Evolutionary conservation across 2,113 vertebrate genomes (phyloP).

Genomic region (Garra rufa): DNA sequence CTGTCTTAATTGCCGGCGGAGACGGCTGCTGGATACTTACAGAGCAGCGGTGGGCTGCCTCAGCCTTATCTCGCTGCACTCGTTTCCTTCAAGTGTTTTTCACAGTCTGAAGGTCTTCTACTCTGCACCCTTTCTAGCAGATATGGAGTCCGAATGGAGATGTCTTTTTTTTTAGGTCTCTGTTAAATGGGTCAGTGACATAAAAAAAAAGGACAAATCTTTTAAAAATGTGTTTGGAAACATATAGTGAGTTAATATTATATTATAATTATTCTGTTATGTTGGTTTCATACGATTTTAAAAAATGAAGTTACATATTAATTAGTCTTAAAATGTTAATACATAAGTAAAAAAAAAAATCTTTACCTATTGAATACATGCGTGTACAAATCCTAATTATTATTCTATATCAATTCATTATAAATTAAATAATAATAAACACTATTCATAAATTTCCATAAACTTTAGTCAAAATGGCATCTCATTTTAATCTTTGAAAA

Average conservation of each 20-base stretch:
- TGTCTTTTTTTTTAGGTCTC: neutral
- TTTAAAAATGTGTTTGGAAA: neutral
- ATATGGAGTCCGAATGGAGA: slow-evolving; percentile 30
- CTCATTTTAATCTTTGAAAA: neutral
- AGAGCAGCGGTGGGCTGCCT: slow-evolving; percentile 44
- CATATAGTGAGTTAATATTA: neutral
- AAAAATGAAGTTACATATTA: neutral
- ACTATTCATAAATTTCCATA: neutral
- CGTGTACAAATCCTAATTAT: neutral
- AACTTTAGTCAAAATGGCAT: neutral
- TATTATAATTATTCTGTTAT: no score
- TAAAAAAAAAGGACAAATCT: neutral
- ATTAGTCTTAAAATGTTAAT: neutral
- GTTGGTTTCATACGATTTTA: neutral
- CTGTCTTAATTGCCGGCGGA: slow-evolving; percentile 51
- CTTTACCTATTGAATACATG: no score
- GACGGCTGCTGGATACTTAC: slow-evolving; percentile 48
- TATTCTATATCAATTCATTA: neutral
- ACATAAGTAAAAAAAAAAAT: neutral
- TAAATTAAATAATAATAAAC: neutral
- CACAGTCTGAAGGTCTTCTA: slow-evolving; percentile 65
- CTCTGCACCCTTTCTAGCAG: slow-evolving; percentile 58
- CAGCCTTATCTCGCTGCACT: slow-evolving; percentile 44
- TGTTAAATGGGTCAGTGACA: slow-evolving; percentile 16
- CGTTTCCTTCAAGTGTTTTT: slow-evolving; percentile 41